Evolutionary conservation across 2,113 vertebrate genomes (phyloP).

Genomic region (Alethe diademata): DNA sequence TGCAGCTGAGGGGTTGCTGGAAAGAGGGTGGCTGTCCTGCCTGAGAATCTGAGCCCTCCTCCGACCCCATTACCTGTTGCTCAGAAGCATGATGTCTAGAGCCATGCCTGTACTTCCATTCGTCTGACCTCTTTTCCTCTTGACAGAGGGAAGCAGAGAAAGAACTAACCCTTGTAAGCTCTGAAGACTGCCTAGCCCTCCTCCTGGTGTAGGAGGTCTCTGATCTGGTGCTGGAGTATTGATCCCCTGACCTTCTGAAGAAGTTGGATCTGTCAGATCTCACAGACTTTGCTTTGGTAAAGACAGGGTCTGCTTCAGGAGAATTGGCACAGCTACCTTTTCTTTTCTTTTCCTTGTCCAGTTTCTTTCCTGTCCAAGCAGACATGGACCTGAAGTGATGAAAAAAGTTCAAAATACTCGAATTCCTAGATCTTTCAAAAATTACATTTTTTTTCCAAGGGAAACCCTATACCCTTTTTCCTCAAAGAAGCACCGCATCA

Average conservation of each 20-base stretch:
- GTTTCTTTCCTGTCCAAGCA: conserved; percentile 66
- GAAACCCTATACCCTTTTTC: conserved; percentile 42
- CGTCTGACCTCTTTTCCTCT: conserved; percentile 22
- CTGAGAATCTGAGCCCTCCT: conserved; percentile 62
- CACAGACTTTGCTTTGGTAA: conserved; percentile 61
- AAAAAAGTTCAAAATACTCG: conserved; percentile 68
- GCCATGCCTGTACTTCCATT: conserved; percentile 51
- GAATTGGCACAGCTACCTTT: conserved; percentile 61
- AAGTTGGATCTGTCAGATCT: conserved; percentile 59
- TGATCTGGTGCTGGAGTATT: conserved; percentile 48
- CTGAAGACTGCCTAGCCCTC: conserved; percentile 52
- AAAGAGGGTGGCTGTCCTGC: conserved; percentile 44
- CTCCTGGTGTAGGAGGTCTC: conserved; percentile 54
- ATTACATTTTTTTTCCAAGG: not conserved
- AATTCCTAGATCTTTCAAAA: conserved; percentile 50
- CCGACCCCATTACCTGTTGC: not conserved
- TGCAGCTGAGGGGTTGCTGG: conserved; percentile 18
- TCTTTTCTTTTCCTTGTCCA: conserved; percentile 63
- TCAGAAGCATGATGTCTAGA: conserved; percentile 47
- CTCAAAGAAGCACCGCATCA: conserved; percentile 33
- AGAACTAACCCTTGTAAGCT: conserved; percentile 46
- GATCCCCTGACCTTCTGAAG: conserved; percentile 63
- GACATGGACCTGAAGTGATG: conserved; percentile 67
- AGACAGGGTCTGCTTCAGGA: conserved; percentile 61
- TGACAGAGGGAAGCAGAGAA: conserved; percentile 34